A percentile compares a stretch with the other conserved stretches of the same genome.
Conservation (phyloP, 2,888 invertebrate genomes). For the Fabriciana adippe region DNA sequence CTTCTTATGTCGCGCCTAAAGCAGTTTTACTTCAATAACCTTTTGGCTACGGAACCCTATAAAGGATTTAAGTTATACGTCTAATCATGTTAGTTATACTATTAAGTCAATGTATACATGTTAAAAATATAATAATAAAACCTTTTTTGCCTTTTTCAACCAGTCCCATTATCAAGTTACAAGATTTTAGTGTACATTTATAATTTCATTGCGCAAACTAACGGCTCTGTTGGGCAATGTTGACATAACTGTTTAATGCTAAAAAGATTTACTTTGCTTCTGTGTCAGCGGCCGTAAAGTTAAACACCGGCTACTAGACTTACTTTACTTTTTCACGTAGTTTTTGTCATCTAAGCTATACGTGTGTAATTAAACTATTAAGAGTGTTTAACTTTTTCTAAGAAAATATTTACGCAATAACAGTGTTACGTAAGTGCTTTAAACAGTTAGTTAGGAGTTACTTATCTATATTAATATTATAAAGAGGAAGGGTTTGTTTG, state of each 20-base stretch:
- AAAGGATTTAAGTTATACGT: no score
- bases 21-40: no score
- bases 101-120: not conserved
- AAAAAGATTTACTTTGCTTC: constrained; percentile 34
- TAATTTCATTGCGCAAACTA: constrained; percentile 32
- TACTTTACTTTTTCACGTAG: constrained; percentile 10
- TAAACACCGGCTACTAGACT: constrained; percentile 14
- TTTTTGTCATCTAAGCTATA: not conserved
- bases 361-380: constrained; percentile 9
- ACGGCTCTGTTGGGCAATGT: constrained; percentile 32
- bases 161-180: constrained; percentile 11
- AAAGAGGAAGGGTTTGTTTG: no score
- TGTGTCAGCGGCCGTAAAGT: constrained; percentile 21
- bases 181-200: constrained; percentile 4
- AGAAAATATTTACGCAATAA: no score
- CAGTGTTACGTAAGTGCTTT: no score
- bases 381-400: not conserved
- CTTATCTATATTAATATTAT: no score
- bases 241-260: constrained; percentile 37
- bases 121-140: not conserved
- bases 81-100: no score
- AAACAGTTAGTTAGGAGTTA: no score
- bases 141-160: not conserved
- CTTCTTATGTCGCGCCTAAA: no score
- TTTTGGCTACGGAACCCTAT: no score